Base-by-base conservation (phyloP, 2,888 invertebrate genomes). In the Dicyrtoma fusca region DNA sequence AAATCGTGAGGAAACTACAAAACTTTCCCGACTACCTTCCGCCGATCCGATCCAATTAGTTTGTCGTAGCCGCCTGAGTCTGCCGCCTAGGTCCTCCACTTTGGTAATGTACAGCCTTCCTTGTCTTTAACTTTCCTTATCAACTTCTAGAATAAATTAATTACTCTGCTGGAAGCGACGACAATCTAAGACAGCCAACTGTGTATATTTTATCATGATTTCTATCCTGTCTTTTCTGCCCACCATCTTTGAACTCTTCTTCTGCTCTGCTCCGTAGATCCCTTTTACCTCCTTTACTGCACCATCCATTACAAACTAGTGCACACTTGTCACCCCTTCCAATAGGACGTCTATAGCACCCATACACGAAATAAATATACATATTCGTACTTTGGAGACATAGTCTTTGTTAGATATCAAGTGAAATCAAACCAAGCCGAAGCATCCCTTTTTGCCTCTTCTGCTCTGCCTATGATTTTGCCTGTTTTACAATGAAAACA, bases 1-100 rank as follows among this genome's bases (percentile, higher is more conserved):
- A 79, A 79, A 79, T 79, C 79, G 76, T 79, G 78, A 77, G 78
- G 79, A 79, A 79, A 79, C 79, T 79, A 75, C 77, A 78, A 79
- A 77, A 78, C 77, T 78, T 79, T 79, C 76, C 77, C 77, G 76
- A 77, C 76, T 79, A 79, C 79, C 77, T 79, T 79, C 79, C 79
- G 79, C 74, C 77, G 74, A 76, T 77, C 75, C 76, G 79, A 79
- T 79, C 79, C 76, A 79, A 79, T 79, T 79, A 79, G 76, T 76
- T 76, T 75, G 78, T 71, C 65, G 74, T 75, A 75, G 76, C 73
- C 78, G 78, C 76, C 78, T 74, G 72, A 51, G 61, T 71, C 63
- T 78, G 64, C 72, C 72, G 69, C 71, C 66, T 44, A 25, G 57
- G 66, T 65, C 62, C 25, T 45, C 62, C 44, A 65, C 45, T 61